Conservation (phyloP, 1,140 invertebrate species). For the Plectrocnemia conspersa region DNA sequence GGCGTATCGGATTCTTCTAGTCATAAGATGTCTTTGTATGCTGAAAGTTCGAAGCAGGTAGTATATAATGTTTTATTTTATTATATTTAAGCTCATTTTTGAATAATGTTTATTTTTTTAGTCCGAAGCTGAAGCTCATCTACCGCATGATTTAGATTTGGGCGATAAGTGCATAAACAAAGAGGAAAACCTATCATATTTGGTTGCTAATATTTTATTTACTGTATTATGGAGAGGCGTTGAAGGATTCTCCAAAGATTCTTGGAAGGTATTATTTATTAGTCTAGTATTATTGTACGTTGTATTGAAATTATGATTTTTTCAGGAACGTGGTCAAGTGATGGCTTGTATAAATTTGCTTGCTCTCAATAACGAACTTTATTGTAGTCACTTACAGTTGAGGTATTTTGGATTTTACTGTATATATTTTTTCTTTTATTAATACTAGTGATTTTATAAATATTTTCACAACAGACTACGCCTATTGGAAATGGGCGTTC, state of each 20-base stretch:
- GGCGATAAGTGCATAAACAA: conserved; percentile 41
- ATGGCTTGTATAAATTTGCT: conserved; percentile 60
- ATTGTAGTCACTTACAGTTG: conserved; percentile 54
- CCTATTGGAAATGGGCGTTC: conserved; percentile 59
- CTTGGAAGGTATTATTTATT: conserved; percentile 52
- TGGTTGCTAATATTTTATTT: conserved; percentile 55
- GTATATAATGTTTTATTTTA: neutral
- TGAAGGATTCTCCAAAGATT: conserved; percentile 52
- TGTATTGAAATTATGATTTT: conserved; percentile 19
- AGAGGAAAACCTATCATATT: conserved; percentile 56
- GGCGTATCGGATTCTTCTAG: conserved; percentile 15
- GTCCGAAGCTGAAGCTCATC: neutral
- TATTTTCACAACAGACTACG: conserved; percentile 44
- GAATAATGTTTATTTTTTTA: neutral
- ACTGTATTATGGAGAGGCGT: conserved; percentile 61
- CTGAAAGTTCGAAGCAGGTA: conserved; percentile 21
- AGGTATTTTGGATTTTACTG: conserved; percentile 20
- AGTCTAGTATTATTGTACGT: conserved; percentile 6
- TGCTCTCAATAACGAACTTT: conserved; percentile 56
- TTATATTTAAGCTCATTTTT: neutral
- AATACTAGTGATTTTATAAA: neutral
- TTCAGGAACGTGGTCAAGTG: conserved; percentile 57
- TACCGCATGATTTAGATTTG: conserved; percentile 25
- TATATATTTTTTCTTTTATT: neutral
- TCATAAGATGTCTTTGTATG: conserved; percentile 19